Evolutionary conservation across 2,113 vertebrate genomes (phyloP).

Genomic region (Bungarus multicinctus): DNA sequence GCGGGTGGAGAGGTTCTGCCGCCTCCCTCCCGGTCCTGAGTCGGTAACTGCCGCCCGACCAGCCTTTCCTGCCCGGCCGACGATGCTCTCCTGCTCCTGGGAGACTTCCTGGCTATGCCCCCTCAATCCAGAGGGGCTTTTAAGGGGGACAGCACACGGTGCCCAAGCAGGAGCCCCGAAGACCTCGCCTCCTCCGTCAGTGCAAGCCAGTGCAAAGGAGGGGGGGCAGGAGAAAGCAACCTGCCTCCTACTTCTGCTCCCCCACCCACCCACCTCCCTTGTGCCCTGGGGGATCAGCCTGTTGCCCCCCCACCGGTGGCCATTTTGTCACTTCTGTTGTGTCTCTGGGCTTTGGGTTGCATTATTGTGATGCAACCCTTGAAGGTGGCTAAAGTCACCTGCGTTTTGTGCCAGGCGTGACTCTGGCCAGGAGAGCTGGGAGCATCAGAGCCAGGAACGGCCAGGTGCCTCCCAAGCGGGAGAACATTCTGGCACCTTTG

Average conservation of each 20-base stretch:
- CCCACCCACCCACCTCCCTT: neutral
- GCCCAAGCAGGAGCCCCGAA: too few species aligned
- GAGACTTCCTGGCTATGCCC: too few species aligned
- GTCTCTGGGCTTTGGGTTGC: neutral
- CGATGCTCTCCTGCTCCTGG: neutral
- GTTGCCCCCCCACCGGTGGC: neutral
- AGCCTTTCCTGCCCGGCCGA: neutral
- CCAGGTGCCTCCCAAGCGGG: neutral
- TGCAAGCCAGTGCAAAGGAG: too few species aligned
- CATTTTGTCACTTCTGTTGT: neutral
- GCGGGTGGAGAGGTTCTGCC: neutral
- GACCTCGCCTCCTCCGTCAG: too few species aligned
- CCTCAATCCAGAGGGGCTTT: neutral
- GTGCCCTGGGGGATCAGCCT: too few species aligned
- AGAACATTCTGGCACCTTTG: neutral
- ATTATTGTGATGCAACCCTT: neutral
- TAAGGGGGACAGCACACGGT: too few species aligned
- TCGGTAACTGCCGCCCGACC: neutral
- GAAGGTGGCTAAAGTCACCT: neutral
- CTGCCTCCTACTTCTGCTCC: too few species aligned
- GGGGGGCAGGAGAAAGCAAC: too few species aligned
- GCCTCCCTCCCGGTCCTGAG: neutral
- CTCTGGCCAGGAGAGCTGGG: neutral
- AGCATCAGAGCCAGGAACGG: neutral
- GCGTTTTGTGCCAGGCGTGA: fast-evolving